Percentiles rank a stretch among this genome's conserved stretches.
These are phyloP conservation scores for Drosophila lowei DNA, from an alignment of 1,140 invertebrate species.

Conservation along the genomic window DNA sequence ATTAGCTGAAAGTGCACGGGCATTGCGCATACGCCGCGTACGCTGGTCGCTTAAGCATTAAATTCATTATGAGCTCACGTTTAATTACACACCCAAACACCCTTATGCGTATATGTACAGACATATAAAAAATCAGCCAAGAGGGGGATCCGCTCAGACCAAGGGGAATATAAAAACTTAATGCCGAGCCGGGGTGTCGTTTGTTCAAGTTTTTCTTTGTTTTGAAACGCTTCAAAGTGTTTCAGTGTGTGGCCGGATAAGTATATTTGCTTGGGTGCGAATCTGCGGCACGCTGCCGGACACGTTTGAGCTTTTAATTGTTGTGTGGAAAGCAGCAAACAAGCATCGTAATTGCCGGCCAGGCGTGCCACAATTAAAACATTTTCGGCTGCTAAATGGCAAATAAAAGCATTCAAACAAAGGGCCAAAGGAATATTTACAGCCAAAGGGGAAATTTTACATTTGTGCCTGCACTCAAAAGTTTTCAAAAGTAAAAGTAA, in stretches of 20 bases:
- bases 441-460: background rate
- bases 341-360: conserved; percentile 28
- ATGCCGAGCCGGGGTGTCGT: conserved; percentile 36
- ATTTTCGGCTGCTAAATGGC: conserved; percentile 29
- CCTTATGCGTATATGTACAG: no score
- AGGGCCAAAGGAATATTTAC: conserved; percentile 21
- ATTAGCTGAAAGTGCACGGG: conserved; percentile 59
- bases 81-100: conserved; percentile 65
- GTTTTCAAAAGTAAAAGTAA: background rate
- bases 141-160: background rate
- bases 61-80: conserved; percentile 60
- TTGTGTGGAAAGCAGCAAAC: conserved; percentile 51
- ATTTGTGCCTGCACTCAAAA: conserved; percentile 2
- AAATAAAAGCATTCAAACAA: conserved; percentile 9
- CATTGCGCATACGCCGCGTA: conserved; percentile 49
- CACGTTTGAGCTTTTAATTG: conserved; percentile 67
- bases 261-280: conserved; percentile 33
- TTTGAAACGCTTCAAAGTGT: conserved; percentile 57
- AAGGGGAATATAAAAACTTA: conserved; percentile 42
- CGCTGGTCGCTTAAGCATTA: conserved; percentile 56
- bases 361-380: conserved; percentile 60
- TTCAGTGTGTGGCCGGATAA: conserved; percentile 10
- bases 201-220: conserved; percentile 57
- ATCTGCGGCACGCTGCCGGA: conserved; percentile 36
- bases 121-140: background rate